Percentiles rank a stretch among this genome's conserved stretches.
phyloP scores from a whole-genome alignment of 1,140 invertebrate species.

The Vanessa atalanta region DNA sequence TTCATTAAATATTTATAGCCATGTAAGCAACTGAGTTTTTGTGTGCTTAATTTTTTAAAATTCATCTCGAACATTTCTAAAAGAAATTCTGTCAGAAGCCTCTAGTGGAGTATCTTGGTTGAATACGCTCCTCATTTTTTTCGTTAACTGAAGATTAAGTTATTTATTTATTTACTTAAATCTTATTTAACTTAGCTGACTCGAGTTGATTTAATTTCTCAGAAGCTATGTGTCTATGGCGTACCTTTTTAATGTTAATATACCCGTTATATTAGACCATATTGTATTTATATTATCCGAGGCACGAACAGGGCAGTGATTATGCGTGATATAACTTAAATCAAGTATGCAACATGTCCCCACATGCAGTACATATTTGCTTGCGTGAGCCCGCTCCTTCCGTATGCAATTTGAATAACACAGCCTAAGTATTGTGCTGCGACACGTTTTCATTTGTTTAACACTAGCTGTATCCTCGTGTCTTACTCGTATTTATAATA shows the following conservation, averaged over 20 bases:
- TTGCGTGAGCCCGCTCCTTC: slow-evolving; percentile 10
- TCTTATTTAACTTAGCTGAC: not conserved
- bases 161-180: too few species aligned
- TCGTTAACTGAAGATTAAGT: too few species aligned
- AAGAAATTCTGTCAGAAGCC: too few species aligned
- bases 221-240: not conserved
- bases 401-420: slow-evolving; percentile 27
- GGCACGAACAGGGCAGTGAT: slow-evolving; percentile 18
- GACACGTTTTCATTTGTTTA: slow-evolving; percentile 18
- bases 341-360: slow-evolving; percentile 22
- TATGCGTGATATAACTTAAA: slow-evolving; percentile 29
- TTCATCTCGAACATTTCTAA: too few species aligned
- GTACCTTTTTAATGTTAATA: not conserved
- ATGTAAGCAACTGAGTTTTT: too few species aligned
- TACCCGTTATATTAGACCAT: slow-evolving; percentile 10
- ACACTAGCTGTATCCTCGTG: not conserved
- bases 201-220: not conserved
- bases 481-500: not conserved
- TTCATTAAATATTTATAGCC: too few species aligned
- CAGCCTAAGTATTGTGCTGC: slow-evolving; percentile 24
- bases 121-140: too few species aligned
- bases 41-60: too few species aligned
- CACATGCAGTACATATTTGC: slow-evolving; percentile 30
- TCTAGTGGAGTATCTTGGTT: too few species aligned
- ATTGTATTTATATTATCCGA: slow-evolving; percentile 4